A percentile compares a stretch with the other conserved stretches of the same genome.
These are phyloP conservation scores for Tenualosa ilisha DNA, from an alignment of 2,797 vertebrate species.

Conservation along the genomic window DNA sequence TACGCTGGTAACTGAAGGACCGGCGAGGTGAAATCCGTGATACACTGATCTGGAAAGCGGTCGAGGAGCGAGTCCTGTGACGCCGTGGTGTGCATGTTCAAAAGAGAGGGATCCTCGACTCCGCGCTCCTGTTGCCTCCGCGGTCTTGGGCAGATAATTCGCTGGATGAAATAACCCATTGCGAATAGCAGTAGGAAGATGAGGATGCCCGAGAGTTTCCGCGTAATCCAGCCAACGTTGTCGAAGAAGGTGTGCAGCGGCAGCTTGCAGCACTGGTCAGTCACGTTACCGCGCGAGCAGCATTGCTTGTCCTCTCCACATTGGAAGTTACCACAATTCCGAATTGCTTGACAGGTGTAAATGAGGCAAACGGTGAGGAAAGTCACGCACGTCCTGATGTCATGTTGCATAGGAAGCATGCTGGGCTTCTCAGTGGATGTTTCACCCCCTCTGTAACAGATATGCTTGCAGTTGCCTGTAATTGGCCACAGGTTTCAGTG, in stretches of 20 bases:
- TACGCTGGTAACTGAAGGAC: conserved; percentile 84
- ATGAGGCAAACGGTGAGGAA: conserved; percentile 67
- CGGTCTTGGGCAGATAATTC: conserved; percentile 87
- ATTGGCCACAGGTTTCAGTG: neutral
- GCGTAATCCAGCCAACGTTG: conserved; percentile 87
- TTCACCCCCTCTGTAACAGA: neutral
- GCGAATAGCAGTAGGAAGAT: conserved; percentile 89
- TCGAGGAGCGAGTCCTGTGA: conserved; percentile 91
- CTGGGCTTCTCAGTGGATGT: conserved; percentile 33
- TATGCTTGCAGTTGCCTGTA: neutral
- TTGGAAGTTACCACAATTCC: conserved; percentile 80
- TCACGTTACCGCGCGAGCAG: conserved; percentile 77
- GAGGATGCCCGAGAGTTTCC: conserved; percentile 90
- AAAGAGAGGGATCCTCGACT: conserved; percentile 72
- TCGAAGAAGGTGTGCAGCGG: conserved; percentile 86
- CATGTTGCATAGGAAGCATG: conserved; percentile 64
- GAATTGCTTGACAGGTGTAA: conserved; percentile 74
- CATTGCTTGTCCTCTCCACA: conserved; percentile 84
- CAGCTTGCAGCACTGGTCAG: conserved; percentile 81
- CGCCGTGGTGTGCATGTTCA: conserved; percentile 73
- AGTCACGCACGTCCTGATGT: conserved; percentile 62
- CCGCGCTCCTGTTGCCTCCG: conserved; percentile 65
- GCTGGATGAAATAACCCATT: conserved; percentile 92
- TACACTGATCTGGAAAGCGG: conserved; percentile 69
- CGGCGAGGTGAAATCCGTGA: conserved; percentile 71